Evolutionary conservation across 1,140 invertebrate genomes (phyloP).

Genomic region (Saccostrea echinata): DNA sequence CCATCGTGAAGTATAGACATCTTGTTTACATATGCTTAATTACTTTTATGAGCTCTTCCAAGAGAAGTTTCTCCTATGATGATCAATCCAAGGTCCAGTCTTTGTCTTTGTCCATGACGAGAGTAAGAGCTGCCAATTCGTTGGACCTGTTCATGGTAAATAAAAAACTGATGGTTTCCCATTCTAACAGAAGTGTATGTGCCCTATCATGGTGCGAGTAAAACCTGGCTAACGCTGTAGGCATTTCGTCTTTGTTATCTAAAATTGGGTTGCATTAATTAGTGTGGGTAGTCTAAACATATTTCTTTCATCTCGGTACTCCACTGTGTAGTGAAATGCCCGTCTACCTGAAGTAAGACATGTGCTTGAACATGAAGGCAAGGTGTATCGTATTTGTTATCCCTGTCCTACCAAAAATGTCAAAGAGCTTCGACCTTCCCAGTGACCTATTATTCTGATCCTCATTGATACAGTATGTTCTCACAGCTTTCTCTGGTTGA

Average conservation of each 20-base stretch:
- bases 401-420: slow-evolving; percentile 18
- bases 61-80: not conserved
- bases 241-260: slow-evolving; percentile 22
- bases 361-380: slow-evolving; percentile 25
- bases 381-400: slow-evolving; percentile 30
- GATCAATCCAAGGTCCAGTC: slow-evolving; percentile 14
- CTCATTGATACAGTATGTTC: slow-evolving; percentile 47
- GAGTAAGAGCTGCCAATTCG: not conserved
- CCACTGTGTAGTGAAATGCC: not conserved
- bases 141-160: slow-evolving; percentile 36
- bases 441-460: slow-evolving; percentile 54
- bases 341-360: not conserved
- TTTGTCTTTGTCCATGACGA: slow-evolving; percentile 1
- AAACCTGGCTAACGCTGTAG: not conserved
- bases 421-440: slow-evolving; percentile 36
- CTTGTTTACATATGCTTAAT: no score
- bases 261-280: slow-evolving; percentile 27
- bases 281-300: not conserved
- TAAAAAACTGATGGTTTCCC: not conserved
- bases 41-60: no score
- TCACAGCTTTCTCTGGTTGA: slow-evolving; percentile 8
- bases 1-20: slow-evolving; percentile 10
- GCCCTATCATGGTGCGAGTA: not conserved
- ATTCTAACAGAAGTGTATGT: not conserved
- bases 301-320: slow-evolving; percentile 21